Evolutionary conservation across 2,113 vertebrate species (phyloP).

Genomic region (Antennarius striatus): DNA sequence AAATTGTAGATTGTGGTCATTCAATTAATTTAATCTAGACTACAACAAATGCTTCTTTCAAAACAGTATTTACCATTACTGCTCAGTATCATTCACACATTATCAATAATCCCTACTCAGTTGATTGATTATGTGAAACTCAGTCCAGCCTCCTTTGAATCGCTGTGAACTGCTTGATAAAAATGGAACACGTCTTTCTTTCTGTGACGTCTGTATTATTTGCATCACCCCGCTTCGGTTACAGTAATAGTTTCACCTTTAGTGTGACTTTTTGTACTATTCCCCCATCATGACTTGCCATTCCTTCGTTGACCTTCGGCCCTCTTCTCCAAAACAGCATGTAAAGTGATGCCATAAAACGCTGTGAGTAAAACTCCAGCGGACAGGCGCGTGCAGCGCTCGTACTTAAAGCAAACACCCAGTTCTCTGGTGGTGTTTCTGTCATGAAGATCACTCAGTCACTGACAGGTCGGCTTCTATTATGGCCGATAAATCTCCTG

Average conservation of each 20-base stretch:
- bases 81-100: too few species aligned
- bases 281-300: constrained; percentile 10
- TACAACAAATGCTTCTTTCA: not conserved
- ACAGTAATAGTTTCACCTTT: constrained; percentile 44
- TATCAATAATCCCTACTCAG: too few species aligned
- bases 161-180: too few species aligned
- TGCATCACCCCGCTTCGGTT: constrained; percentile 12
- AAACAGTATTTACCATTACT: not conserved
- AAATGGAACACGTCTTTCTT: constrained; percentile 23
- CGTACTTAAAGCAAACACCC: constrained; percentile 50
- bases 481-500: constrained; percentile 49
- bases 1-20: not conserved
- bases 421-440: constrained; percentile 46
- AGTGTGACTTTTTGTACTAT: constrained; percentile 25
- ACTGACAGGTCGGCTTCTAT: constrained; percentile 45
- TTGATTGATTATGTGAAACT: too few species aligned
- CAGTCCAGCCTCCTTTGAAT: too few species aligned
- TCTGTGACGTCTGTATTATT: not conserved
- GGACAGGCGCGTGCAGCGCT: constrained; percentile 55
- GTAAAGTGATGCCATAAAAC: constrained; percentile 46
- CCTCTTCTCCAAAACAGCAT: constrained; percentile 54
- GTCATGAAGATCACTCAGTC: constrained; percentile 53
- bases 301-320: constrained; percentile 36
- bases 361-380: constrained; percentile 48
- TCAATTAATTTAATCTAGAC: not conserved